Evolutionary conservation across 2,113 vertebrate genomes (phyloP).

Genomic region (Pungitius pungitius): DNA sequence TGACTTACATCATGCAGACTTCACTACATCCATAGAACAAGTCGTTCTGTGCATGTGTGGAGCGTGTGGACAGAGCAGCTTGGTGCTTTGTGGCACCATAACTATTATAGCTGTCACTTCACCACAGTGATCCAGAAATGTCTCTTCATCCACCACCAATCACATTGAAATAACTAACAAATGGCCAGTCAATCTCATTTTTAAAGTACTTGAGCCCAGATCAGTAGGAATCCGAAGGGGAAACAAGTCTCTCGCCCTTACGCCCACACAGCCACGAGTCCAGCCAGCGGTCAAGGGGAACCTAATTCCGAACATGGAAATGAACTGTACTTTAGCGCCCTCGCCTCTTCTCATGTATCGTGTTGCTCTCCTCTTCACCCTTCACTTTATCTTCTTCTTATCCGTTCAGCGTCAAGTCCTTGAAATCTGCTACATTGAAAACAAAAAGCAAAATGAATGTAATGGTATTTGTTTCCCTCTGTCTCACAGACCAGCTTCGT

Average conservation of each 20-base stretch:
- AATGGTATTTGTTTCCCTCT: not conserved
- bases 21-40: too few species aligned
- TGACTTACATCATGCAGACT: too few species aligned
- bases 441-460: not conserved
- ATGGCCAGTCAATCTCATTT: too few species aligned
- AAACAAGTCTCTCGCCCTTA: too few species aligned
- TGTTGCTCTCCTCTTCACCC: not conserved
- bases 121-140: not conserved
- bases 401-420: not conserved
- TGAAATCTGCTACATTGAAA: not conserved
- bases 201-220: too few species aligned
- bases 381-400: not conserved
- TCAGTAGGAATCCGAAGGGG: too few species aligned
- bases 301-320: too few species aligned
- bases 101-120: not conserved
- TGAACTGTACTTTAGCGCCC: too few species aligned
- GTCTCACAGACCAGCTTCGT: slow-evolving; percentile 89
- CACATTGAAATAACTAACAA: too few species aligned
- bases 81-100: not conserved
- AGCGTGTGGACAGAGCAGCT: not conserved
- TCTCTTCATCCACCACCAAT: not conserved
- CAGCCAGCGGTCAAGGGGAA: slow-evolving; percentile 49
- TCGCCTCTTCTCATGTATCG: too few species aligned
- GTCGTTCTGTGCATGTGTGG: not conserved
- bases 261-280: too few species aligned